A percentile compares a stretch with the other conserved stretches of the same genome.
Evolutionary conservation across 23 tunicate genomes (phyloP).

Genomic region (Ciona savignyi): DNA sequence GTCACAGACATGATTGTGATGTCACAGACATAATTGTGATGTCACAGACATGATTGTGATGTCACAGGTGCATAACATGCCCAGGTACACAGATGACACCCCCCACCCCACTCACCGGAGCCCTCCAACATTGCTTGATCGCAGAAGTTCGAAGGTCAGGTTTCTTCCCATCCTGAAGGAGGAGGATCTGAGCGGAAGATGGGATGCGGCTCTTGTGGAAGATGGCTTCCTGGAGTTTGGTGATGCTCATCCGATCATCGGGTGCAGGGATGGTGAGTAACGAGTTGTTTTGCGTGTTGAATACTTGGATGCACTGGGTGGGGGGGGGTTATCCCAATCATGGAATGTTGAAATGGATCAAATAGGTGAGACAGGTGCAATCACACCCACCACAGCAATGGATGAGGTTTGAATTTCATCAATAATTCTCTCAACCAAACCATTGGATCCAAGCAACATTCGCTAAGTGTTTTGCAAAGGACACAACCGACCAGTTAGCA

Average conservation of each 20-base stretch:
- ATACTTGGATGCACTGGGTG: conserved; percentile 55
- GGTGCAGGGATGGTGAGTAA: conserved; percentile 21
- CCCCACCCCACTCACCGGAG: conserved; percentile 13
- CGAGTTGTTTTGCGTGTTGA: conserved; percentile 29
- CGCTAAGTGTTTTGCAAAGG: too few species aligned
- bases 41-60: not conserved
- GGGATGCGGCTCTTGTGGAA: conserved; percentile 3
- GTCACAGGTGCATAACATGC: not conserved
- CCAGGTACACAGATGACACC: not conserved
- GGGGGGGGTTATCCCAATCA: too few species aligned
- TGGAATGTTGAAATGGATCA: not conserved
- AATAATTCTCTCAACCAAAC: too few species aligned
- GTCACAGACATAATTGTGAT: too few species aligned
- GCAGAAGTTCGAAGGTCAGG: conserved; percentile 13
- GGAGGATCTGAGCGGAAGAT: conserved; percentile 21
- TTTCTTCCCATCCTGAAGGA: conserved; percentile 31
- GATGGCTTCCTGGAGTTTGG: conserved; percentile 9
- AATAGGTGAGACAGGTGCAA: not conserved
- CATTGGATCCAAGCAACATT: too few species aligned
- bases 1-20: too few species aligned
- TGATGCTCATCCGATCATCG: not conserved
- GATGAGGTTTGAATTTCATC: too few species aligned
- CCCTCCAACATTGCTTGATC: conserved; percentile 28
- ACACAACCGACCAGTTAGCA: too few species aligned
- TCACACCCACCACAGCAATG: too few species aligned